Percentiles rank a stretch among this genome's conserved stretches.
phyloP scores from a whole-genome alignment of 1,140 invertebrate species.

The Sweltsa coloradensis region DNA sequence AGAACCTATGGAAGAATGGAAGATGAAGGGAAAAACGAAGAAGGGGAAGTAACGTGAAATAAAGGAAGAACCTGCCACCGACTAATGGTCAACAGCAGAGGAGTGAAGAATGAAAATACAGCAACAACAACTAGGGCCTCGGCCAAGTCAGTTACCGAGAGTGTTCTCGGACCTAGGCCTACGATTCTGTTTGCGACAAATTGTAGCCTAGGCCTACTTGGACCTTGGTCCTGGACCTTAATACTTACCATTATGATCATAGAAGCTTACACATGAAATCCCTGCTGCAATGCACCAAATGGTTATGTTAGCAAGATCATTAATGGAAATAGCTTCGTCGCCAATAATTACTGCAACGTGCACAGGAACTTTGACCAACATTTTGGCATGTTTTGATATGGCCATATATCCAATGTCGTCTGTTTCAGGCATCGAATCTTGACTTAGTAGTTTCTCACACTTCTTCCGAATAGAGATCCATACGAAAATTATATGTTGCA shows the following conservation, averaged over 20 bases:
- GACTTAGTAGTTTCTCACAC: background rate
- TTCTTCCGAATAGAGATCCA: conserved; percentile 1
- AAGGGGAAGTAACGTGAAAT: too few species aligned
- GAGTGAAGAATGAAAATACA: too few species aligned
- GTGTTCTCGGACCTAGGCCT: too few species aligned
- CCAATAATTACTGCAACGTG: conserved; percentile 40
- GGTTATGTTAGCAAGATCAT: conserved; percentile 42
- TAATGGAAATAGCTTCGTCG: conserved; percentile 30
- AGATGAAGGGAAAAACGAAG: too few species aligned
- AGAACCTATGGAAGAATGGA: too few species aligned
- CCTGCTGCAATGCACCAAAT: conserved; percentile 48
- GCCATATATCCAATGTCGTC: conserved; percentile 11
- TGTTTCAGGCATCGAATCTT: background rate
- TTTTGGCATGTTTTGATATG: conserved; percentile 4
- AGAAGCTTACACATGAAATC: conserved; percentile 52
- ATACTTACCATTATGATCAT: conserved; percentile 50
- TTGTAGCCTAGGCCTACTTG: too few species aligned
- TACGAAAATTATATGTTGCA: conserved; percentile 6
- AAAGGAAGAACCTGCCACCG: too few species aligned
- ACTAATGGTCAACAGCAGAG: too few species aligned
- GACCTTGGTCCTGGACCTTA: too few species aligned
- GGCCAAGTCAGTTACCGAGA: too few species aligned
- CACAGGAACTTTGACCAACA: conserved; percentile 11
- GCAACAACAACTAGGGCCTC: too few species aligned
- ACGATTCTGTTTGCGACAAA: too few species aligned